Evolutionary conservation across 2,113 vertebrate genomes (phyloP).

Genomic region (Xiphorhynchus elegans): DNA sequence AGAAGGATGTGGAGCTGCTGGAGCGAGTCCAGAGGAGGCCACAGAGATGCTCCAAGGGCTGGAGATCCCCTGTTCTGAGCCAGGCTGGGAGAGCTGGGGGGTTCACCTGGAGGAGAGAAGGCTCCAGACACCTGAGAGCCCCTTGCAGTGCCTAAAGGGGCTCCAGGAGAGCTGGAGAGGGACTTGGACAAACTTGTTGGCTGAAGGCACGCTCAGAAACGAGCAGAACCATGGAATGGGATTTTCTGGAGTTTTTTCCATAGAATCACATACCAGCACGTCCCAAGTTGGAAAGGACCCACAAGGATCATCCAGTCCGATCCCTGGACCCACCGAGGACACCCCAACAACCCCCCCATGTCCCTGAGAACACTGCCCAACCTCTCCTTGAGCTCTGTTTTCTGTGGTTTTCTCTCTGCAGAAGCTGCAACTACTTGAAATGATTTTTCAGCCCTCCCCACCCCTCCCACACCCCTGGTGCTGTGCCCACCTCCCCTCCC

Average conservation of each 20-base stretch:
- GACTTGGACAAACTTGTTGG: background rate
- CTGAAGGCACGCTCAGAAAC: background rate
- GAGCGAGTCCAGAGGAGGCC: background rate
- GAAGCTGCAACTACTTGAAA: background rate
- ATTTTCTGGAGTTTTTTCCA: background rate
- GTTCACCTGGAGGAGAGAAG: background rate
- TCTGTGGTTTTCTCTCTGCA: background rate
- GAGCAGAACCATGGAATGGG: accelerated
- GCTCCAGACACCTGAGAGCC: background rate
- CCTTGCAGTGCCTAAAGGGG: background rate
- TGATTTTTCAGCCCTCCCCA: background rate
- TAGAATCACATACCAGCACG: background rate
- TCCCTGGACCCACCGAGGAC: background rate
- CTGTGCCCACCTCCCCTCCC: background rate
- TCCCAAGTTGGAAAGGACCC: background rate
- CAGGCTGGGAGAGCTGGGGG: background rate
- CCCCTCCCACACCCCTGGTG: background rate
- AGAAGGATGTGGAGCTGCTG: background rate
- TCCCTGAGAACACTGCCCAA: background rate
- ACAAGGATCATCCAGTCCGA: background rate
- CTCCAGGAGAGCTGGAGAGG: background rate
- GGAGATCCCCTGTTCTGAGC: background rate
- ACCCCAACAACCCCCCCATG: background rate
- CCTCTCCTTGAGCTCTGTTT: background rate
- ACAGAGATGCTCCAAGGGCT: accelerated